Percentiles rank a stretch among this genome's conserved stretches.
phyloP scores from a whole-genome alignment of 2,797 vertebrate genomes.

The Tympanoctomys barrerae region DNA sequence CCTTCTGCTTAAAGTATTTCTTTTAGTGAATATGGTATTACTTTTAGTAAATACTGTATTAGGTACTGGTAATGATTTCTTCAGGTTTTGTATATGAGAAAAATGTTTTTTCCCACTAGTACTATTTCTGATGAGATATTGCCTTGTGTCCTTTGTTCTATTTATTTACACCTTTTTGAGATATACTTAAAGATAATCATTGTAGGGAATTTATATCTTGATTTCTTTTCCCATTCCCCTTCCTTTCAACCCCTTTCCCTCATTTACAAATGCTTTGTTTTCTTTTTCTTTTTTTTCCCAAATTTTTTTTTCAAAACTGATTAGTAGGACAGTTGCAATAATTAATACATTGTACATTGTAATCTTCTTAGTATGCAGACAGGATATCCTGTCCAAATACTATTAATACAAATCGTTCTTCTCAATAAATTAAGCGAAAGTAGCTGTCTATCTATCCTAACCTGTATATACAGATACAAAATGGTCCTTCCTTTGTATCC shows the following conservation, averaged over 20 bases:
- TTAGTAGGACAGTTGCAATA: too few relatives aligned
- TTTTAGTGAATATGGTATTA: not conserved
- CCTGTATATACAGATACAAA: too few relatives aligned
- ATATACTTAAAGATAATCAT: not conserved
- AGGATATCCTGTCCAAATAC: too few relatives aligned
- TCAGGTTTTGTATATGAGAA: slow-evolving; percentile 12
- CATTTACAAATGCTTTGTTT: not conserved
- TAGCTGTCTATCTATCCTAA: too few relatives aligned
- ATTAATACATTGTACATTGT: too few relatives aligned
- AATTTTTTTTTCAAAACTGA: too few relatives aligned
- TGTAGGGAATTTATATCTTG: not conserved
- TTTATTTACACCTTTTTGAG: not conserved
- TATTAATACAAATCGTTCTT: too few relatives aligned
- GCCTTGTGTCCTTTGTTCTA: slow-evolving; percentile 17
- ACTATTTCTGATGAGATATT: not conserved
- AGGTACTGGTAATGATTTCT: not conserved
- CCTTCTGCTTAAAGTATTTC: not conserved
- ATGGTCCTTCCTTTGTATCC: too few relatives aligned
- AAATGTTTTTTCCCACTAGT: not conserved
- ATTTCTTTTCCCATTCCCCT: not conserved
- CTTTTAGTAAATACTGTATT: not conserved
- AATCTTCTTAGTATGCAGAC: too few relatives aligned
- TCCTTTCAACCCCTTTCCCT: not conserved
- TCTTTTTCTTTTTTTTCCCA: too few relatives aligned
- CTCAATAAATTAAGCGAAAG: too few relatives aligned